Base-by-base conservation (phyloP, 2,888 invertebrate genomes). In the Icerya purchasi region DNA sequence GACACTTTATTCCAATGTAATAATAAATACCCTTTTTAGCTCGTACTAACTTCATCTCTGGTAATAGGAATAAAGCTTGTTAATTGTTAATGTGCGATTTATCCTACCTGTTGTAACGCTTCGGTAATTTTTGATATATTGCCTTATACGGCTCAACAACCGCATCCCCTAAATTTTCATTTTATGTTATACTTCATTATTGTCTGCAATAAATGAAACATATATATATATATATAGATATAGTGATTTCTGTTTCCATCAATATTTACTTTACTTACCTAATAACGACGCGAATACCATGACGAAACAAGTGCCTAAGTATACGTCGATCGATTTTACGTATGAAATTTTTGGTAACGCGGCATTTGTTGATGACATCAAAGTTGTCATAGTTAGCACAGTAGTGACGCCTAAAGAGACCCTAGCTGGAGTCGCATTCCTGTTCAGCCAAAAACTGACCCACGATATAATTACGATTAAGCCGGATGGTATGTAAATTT, bases 241-340 rank as follows among this genome's bases (percentile, higher is more conserved):
- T n/a, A n/a, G n/a, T n/a, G n/a, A n/a, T n/a, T n/a, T n/a, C n/a
- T n/a, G n/a, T n/a, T n/a, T n/a, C n/a, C n/a, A n/a, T n/a, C n/a
- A n/a, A n/a, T n/a, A n/a, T n/a, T n/a, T n/a, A n/a, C n/a, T 36
- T 14, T 36, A 8, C 77, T 83, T 80, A 89, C 90, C 90, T 77
- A 96, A 77, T 72, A 94, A 78, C 74, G 92, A 91, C 69, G 92
- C 92, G 78, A 94, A 94, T 72, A 94, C 93, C 93, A 94, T 94
- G 72, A 94, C 89, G 86, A 93, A 93, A 77, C 91, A 92, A 70
- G 92, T 92, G 70, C 91, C 92, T 75, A 93, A 78, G 76, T 91
- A 94, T 68, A 94, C 91, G 76, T 94, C 93, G 74, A 94, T 93
- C 69, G 89, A 89, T 75, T 93, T 93, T 74, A 93, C 90, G 76